Percentiles rank a stretch among this genome's conserved stretches.
phyloP scores from a whole-genome alignment of 2,888 invertebrate species.

The Xestoiulus laeticollis region DNA sequence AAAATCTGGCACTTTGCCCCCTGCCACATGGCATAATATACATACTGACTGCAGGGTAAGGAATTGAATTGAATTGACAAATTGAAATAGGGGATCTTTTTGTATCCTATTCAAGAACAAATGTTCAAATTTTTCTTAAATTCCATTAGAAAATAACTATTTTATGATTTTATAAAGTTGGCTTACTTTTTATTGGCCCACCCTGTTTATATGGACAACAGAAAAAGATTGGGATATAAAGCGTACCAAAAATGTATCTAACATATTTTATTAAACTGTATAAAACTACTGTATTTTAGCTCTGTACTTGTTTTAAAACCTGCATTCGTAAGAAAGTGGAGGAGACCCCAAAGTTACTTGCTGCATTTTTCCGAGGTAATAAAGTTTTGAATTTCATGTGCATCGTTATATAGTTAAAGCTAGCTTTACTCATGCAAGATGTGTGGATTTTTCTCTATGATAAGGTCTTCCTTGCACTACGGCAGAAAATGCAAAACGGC shows the following conservation, averaged over 20 bases:
- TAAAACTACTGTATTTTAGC: background rate
- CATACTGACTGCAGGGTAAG: too few relatives aligned
- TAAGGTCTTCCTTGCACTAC: background rate
- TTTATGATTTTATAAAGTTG: too few relatives aligned
- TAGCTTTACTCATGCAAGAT: background rate
- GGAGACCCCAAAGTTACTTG: background rate
- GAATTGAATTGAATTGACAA: too few relatives aligned
- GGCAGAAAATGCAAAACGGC: background rate
- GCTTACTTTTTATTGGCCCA: too few relatives aligned
- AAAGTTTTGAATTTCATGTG: background rate
- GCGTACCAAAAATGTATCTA: background rate
- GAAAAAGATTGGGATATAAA: background rate
- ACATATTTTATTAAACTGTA: background rate
- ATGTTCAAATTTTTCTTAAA: too few relatives aligned
- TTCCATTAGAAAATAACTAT: too few relatives aligned
- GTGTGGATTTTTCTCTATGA: background rate
- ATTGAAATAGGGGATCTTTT: too few relatives aligned
- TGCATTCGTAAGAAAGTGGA: background rate
- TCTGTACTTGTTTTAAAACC: slow-evolving; percentile 10
- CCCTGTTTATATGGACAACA: too few relatives aligned
- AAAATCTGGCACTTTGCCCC: too few relatives aligned
- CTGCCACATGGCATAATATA: too few relatives aligned
- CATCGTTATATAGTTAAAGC: background rate
- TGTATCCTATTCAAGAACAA: too few relatives aligned
- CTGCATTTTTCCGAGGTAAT: background rate